Evolutionary conservation across 2,797 vertebrate genomes (phyloP).

Genomic region (Lacerta agilis): DNA sequence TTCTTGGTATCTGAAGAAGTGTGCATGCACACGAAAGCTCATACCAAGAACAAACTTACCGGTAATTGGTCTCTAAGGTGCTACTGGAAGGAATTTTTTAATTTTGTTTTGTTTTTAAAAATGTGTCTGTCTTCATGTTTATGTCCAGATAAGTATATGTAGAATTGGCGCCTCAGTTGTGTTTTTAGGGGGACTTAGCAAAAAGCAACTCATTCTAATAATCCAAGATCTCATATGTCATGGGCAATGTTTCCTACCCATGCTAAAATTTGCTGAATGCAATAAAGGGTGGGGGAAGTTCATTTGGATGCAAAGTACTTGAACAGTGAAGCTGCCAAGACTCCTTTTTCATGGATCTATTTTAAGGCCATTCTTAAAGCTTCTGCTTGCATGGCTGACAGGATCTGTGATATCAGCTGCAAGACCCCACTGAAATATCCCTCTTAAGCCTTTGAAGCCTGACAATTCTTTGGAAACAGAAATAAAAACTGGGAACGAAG

Average conservation of each 20-base stretch:
- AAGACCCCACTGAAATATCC: conserved; percentile 38
- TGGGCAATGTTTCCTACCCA: background rate
- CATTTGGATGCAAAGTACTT: conserved; percentile 6
- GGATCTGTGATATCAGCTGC: conserved; percentile 28
- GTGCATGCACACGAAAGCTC: no score
- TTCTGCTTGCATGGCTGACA: conserved; percentile 54
- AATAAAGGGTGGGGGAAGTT: fast-evolving
- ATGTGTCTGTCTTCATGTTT: background rate
- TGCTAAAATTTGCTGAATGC: background rate
- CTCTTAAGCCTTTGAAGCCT: conserved; percentile 14
- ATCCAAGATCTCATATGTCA: background rate
- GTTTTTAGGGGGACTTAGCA: background rate
- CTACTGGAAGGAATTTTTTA: no score
- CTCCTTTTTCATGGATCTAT: conserved; percentile 55
- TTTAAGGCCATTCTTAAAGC: conserved; percentile 68
- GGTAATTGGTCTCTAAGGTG: no score
- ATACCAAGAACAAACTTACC: no score
- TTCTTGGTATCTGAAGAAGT: no score
- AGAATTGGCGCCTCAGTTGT: background rate
- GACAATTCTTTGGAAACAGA: background rate
- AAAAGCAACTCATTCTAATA: background rate
- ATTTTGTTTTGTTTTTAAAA: no score
- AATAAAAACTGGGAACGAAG: background rate
- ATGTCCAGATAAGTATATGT: background rate
- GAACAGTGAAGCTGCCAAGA: conserved; percentile 60